These are phyloP conservation scores for Nymphalis polychloros DNA, from an alignment of 2,888 invertebrate genomes.

Conservation along the genomic window DNA sequence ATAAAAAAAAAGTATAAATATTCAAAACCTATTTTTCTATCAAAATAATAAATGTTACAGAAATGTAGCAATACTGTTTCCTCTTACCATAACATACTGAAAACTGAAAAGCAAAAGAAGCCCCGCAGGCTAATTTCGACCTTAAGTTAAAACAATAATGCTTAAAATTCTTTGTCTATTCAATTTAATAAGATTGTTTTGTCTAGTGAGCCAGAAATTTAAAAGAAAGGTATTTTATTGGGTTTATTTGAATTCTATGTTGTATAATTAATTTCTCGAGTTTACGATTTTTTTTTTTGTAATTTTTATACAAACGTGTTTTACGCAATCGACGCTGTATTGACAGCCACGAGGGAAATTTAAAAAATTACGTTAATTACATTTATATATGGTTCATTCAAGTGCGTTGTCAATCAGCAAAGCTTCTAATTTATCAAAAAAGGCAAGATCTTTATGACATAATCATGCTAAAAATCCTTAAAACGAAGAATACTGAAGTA, in stretches of 20 bases:
- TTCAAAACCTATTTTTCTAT: slow-evolving; percentile 1
- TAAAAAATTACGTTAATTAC: too few species aligned
- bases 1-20: background rate
- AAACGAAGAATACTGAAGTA: too few species aligned
- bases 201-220: slow-evolving; percentile 20
- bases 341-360: too few species aligned
- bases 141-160: background rate
- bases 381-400: too few species aligned
- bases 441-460: too few species aligned
- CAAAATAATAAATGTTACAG: slow-evolving; percentile 7
- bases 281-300: too few species aligned
- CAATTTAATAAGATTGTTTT: slow-evolving; percentile 24
- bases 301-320: too few species aligned
- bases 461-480: too few species aligned
- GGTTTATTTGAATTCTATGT: slow-evolving; percentile 11
- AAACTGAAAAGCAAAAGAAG: slow-evolving; percentile 10
- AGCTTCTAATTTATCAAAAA: too few species aligned
- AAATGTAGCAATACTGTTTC: slow-evolving; percentile 8
- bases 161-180: background rate
- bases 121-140: background rate
- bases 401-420: too few species aligned
- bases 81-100: slow-evolving; percentile 19
- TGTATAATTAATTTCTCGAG: background rate
- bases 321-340: too few species aligned
- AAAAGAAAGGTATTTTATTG: slow-evolving; percentile 11